Percentiles rank a stretch among this genome's conserved stretches.
These are phyloP conservation scores for Oreotrochilus melanogaster DNA, from an alignment of 2,113 vertebrate genomes.

Conservation along the genomic window DNA sequence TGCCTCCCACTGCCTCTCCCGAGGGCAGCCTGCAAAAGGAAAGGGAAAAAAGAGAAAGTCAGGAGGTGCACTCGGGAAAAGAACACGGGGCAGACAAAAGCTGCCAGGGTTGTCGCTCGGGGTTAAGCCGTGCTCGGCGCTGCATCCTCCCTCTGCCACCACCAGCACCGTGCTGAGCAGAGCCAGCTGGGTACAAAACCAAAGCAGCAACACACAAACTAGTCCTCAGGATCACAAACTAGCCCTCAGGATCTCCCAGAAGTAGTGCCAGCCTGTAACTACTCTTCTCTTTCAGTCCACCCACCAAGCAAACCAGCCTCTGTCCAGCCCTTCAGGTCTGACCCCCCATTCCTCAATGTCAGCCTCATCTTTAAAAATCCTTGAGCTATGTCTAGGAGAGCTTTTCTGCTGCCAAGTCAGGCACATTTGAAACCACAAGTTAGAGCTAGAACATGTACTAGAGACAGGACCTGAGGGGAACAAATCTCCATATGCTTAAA, in stretches of 20 bases:
- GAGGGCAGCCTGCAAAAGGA: constrained; percentile 84
- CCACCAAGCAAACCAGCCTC: accelerated
- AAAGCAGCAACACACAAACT: accelerated
- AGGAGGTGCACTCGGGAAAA: accelerated
- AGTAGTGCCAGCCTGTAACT: neutral
- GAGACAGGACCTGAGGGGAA: neutral
- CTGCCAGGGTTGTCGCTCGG: accelerated
- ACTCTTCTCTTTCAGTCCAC: neutral
- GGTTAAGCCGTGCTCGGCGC: neutral
- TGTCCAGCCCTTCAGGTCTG: neutral
- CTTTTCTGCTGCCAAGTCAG: neutral
- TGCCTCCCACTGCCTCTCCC: constrained; percentile 88
- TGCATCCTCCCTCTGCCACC: neutral
- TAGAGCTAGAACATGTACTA: neutral
- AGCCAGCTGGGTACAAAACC: neutral
- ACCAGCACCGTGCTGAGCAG: accelerated
- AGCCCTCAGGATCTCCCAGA: neutral
- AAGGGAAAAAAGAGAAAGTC: neutral
- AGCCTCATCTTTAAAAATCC: neutral
- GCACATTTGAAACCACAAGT: neutral
- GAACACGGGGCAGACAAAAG: accelerated
- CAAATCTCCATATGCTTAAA: neutral
- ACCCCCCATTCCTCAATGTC: neutral
- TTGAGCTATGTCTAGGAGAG: neutral
- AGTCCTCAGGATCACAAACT: accelerated